These are phyloP conservation scores for Peromyscus melanophrys DNA, from an alignment of 2,797 vertebrate genomes.

Conservation along the genomic window DNA sequence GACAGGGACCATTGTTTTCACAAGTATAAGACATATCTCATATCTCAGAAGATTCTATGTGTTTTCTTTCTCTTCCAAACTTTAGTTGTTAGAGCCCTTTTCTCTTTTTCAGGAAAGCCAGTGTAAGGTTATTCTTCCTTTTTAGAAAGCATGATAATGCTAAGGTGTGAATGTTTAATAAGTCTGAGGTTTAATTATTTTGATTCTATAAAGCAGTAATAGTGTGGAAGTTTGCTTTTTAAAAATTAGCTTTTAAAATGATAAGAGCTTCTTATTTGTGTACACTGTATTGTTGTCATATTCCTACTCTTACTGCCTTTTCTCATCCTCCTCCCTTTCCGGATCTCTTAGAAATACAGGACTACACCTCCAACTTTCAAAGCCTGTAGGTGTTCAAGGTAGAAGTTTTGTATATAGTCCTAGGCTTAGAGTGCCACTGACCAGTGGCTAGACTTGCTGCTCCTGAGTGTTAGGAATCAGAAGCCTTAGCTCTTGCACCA, in stretches of 20 bases:
- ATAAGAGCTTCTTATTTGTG: neutral
- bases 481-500: neutral
- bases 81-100: neutral
- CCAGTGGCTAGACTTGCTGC: neutral
- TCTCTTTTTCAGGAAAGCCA: conserved; percentile 2
- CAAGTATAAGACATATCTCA: neutral
- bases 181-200: conserved; percentile 27
- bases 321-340: neutral
- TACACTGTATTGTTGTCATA: neutral
- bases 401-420: neutral
- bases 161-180: conserved; percentile 13
- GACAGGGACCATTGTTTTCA: neutral
- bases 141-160: neutral
- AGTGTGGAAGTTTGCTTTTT: neutral
- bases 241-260: neutral
- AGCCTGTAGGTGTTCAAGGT: neutral
- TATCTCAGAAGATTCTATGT: neutral
- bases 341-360: neutral
- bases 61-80: neutral
- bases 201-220: neutral
- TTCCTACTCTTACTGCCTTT: neutral
- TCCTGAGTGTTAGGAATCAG: neutral
- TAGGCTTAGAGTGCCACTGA: neutral
- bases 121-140: neutral
- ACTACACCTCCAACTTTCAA: neutral